A percentile compares a stretch with the other conserved stretches of the same genome.
phyloP scores from a whole-genome alignment of 2,888 invertebrate genomes.

The Amiota minor region DNA sequence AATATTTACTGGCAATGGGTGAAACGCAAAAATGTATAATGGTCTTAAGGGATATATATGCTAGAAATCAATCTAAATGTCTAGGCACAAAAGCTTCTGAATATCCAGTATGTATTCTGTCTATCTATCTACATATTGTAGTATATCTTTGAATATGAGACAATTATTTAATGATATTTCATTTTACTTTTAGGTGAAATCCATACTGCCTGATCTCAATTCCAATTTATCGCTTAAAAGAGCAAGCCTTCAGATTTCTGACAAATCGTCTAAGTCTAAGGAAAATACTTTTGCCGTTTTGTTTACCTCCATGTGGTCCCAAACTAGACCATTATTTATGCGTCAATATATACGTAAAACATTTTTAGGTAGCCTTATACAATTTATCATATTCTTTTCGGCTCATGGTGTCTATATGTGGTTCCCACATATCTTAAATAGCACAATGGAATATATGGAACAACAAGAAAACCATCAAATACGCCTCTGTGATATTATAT shows the following conservation, averaged over 20 bases:
- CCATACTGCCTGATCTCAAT: background rate
- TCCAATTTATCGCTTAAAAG: background rate
- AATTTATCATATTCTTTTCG: slow-evolving; percentile 66
- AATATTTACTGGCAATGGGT: slow-evolving; percentile 63
- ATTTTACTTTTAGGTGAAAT: slow-evolving; percentile 38
- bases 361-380: slow-evolving; percentile 62
- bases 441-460: slow-evolving; percentile 60
- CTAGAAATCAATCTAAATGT: slow-evolving; percentile 28
- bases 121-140: too few species aligned
- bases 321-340: slow-evolving; percentile 67
- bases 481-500: slow-evolving; percentile 61
- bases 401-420: slow-evolving; percentile 69
- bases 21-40: slow-evolving; percentile 58
- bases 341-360: slow-evolving; percentile 60
- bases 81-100: too few species aligned
- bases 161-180: too few species aligned
- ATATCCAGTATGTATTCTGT: too few species aligned
- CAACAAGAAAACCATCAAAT: slow-evolving; percentile 52
- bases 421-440: slow-evolving; percentile 70
- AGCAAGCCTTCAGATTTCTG: background rate
- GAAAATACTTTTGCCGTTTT: slow-evolving; percentile 37
- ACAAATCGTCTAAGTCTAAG: background rate
- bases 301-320: slow-evolving; percentile 64
- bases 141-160: too few species aligned
- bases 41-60: slow-evolving; percentile 59